Conservation (phyloP, 2,888 invertebrate species). For the Trachelus tabidus region DNA sequence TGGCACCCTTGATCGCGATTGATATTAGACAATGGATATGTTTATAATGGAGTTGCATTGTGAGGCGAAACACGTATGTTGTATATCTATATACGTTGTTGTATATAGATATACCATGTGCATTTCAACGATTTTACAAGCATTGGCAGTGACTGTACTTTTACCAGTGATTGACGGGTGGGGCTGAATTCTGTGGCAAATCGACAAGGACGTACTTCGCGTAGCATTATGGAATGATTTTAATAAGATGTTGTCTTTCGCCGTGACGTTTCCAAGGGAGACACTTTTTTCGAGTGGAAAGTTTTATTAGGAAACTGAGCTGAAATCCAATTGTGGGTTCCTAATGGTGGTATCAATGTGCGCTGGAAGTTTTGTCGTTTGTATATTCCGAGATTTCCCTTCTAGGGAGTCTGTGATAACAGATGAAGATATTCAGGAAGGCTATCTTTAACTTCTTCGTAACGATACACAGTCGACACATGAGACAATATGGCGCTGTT, state of each 20-base stretch:
- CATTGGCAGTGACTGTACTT: background rate
- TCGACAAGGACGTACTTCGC: background rate
- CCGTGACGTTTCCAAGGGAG: background rate
- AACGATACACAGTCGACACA: background rate
- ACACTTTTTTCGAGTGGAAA: background rate
- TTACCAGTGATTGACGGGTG: background rate
- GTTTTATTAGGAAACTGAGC: background rate
- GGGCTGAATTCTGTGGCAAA: background rate
- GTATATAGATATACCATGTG: background rate
- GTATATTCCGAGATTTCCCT: background rate
- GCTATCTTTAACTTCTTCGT: background rate
- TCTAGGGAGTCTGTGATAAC: background rate
- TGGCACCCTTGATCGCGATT: background rate
- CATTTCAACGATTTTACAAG: background rate
- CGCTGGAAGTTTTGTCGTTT: background rate
- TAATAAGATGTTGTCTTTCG: background rate
- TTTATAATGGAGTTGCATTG: background rate
- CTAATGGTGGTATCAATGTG: background rate
- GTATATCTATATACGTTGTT: background rate
- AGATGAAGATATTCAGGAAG: background rate
- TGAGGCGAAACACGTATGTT: background rate
- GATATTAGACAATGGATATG: background rate
- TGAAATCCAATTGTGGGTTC: background rate
- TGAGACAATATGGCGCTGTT: background rate
- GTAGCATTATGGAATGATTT: background rate